These are phyloP conservation scores for Notocelia uddmanniana DNA, from an alignment of 2,888 invertebrate species.

Conservation along the genomic window DNA sequence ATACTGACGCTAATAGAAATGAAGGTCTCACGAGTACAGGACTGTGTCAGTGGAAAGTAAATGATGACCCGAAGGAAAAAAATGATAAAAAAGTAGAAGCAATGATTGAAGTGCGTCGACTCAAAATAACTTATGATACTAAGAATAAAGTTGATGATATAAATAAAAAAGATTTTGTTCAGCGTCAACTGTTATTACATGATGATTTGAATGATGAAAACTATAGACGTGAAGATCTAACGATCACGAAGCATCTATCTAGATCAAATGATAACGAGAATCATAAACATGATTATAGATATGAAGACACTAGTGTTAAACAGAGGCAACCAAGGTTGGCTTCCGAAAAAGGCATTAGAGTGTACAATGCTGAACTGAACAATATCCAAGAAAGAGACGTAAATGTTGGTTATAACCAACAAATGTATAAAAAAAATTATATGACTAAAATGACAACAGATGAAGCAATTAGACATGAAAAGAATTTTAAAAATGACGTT, in stretches of 20 bases:
- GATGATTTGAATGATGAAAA: neutral
- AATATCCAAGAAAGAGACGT: neutral
- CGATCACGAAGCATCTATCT: neutral
- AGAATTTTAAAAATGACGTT: neutral
- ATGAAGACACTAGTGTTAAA: neutral
- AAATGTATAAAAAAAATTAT: neutral
- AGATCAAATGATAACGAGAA: neutral
- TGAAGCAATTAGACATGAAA: constrained; percentile 1
- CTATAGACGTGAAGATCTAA: neutral
- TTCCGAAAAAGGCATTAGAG: neutral
- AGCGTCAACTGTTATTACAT: neutral
- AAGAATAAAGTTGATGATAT: neutral
- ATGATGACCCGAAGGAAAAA: neutral
- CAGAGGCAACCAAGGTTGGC: neutral
- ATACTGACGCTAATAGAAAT: neutral
- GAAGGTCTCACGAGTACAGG: neutral
- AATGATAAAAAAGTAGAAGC: neutral
- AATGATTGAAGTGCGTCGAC: neutral
- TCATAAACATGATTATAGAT: neutral
- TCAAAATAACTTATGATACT: neutral
- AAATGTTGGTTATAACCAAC: neutral
- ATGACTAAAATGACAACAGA: neutral
- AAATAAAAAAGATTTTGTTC: neutral
- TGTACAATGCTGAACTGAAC: too few relatives aligned
- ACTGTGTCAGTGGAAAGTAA: neutral